phyloP scores from a whole-genome alignment of 2,113 vertebrate species.

The Istiophorus platypterus region DNA sequence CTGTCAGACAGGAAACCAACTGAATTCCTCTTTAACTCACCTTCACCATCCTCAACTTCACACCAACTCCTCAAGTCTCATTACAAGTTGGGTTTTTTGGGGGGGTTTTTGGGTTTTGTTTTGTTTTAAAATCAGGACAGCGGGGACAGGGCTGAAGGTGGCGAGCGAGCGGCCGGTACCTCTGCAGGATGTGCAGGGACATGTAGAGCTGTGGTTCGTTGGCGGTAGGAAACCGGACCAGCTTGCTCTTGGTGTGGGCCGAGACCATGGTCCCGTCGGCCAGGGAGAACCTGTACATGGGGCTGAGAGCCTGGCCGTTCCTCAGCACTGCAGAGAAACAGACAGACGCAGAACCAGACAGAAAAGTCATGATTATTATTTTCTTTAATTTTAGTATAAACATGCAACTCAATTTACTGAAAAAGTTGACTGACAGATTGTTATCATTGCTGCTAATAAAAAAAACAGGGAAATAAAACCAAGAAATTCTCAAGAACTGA shows the following conservation, averaged over 20 bases:
- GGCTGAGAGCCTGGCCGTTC: constrained; percentile 92
- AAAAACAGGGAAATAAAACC: not conserved
- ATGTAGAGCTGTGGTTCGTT: constrained; percentile 97
- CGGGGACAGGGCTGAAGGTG: not conserved
- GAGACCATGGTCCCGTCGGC: constrained; percentile 94
- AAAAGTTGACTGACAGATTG: too few relatives aligned
- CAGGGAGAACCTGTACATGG: constrained; percentile 94
- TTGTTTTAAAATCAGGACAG: not conserved
- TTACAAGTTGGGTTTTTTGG: not conserved
- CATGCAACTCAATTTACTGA: too few relatives aligned
- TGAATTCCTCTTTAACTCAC: too few relatives aligned
- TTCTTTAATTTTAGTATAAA: too few relatives aligned
- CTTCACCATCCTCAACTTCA: too few relatives aligned
- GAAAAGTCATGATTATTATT: too few relatives aligned
- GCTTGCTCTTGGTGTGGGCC: constrained; percentile 97
- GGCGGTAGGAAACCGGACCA: constrained; percentile 91
- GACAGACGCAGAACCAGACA: constrained; percentile 2
- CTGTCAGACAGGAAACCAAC: too few relatives aligned
- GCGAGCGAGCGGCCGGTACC: constrained; percentile 81
- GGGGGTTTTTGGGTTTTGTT: not conserved
- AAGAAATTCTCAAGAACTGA: not conserved
- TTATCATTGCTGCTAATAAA: not conserved
- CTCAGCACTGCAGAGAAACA: constrained; percentile 87
- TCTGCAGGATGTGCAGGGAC: constrained; percentile 97
- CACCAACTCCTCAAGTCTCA: too few relatives aligned